phyloP scores from a whole-genome alignment of 2,113 vertebrate genomes.

The Gopherus evgoodei region DNA sequence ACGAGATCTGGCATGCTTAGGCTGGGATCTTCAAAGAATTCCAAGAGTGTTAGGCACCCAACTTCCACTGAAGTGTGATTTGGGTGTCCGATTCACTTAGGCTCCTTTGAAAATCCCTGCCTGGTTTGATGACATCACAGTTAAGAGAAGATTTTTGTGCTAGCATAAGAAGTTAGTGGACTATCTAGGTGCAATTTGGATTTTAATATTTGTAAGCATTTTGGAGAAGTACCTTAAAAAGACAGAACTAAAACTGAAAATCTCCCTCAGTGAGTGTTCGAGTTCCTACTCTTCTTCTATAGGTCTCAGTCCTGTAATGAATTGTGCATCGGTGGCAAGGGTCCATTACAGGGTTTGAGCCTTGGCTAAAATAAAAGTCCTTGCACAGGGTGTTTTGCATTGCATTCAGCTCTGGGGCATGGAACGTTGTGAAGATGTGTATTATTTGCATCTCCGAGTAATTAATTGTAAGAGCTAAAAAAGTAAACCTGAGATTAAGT shows the following conservation, averaged over 20 bases:
- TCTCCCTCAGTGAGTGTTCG: neutral
- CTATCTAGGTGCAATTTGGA: neutral
- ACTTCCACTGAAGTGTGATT: neutral
- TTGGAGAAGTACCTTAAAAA: neutral
- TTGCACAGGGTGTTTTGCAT: neutral
- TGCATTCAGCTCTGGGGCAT: neutral
- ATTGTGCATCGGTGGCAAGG: neutral
- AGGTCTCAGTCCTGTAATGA: neutral
- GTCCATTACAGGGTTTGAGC: neutral
- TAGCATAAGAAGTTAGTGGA: neutral
- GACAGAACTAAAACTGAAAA: neutral
- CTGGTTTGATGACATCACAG: neutral
- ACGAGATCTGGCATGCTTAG: neutral
- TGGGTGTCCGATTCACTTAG: neutral
- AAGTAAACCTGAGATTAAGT: neutral
- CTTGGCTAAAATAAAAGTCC: neutral
- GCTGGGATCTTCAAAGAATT: neutral
- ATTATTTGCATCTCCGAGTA: neutral
- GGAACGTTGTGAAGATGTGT: neutral
- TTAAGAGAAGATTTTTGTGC: neutral
- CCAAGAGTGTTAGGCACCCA: neutral
- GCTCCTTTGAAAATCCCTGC: neutral
- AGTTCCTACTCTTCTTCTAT: neutral
- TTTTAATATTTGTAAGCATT: neutral
- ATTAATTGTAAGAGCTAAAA: neutral